These are phyloP conservation scores for Prietella phreatophila DNA, from an alignment of 2,113 vertebrate species.

Conservation along the genomic window DNA sequence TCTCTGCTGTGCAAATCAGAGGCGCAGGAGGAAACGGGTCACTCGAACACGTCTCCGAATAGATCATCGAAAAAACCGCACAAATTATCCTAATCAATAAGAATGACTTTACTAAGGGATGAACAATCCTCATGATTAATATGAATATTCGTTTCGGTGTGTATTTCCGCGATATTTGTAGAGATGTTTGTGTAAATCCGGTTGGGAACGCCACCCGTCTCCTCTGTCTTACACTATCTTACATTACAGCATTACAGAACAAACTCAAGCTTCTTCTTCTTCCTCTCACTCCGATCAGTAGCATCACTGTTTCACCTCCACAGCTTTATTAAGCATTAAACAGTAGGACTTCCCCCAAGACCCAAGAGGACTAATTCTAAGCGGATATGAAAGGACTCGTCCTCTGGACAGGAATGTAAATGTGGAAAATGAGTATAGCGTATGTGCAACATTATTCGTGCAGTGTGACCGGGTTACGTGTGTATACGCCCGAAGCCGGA, in stretches of 20 bases:
- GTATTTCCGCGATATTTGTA: neutral
- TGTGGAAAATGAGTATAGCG: slow-evolving; percentile 44
- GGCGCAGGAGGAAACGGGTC: neutral
- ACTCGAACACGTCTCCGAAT: neutral
- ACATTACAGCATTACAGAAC: slow-evolving; percentile 36
- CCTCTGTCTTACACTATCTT: slow-evolving; percentile 40
- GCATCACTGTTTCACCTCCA: slow-evolving; percentile 45
- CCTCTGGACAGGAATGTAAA: slow-evolving; percentile 69
- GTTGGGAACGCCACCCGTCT: neutral
- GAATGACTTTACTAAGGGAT: neutral
- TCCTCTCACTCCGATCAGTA: slow-evolving; percentile 61
- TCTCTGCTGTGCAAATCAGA: slow-evolving; percentile 90
- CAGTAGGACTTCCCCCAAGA: slow-evolving; percentile 51
- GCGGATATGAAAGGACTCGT: slow-evolving; percentile 6
- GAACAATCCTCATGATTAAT: neutral
- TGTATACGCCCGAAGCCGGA: slow-evolving; percentile 64
- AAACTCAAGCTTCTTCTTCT: slow-evolving; percentile 23
- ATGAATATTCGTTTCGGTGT: neutral
- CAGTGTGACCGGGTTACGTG: neutral
- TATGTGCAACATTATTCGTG: slow-evolving; percentile 57
- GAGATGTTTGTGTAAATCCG: too few relatives aligned
- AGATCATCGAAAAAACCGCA: neutral
- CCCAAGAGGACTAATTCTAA: slow-evolving; percentile 24
- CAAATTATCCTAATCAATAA: slow-evolving; percentile 23
- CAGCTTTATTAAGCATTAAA: slow-evolving; percentile 58